phyloP scores from a whole-genome alignment of 2,888 invertebrate genomes.

The Ectemnius lituratus region DNA sequence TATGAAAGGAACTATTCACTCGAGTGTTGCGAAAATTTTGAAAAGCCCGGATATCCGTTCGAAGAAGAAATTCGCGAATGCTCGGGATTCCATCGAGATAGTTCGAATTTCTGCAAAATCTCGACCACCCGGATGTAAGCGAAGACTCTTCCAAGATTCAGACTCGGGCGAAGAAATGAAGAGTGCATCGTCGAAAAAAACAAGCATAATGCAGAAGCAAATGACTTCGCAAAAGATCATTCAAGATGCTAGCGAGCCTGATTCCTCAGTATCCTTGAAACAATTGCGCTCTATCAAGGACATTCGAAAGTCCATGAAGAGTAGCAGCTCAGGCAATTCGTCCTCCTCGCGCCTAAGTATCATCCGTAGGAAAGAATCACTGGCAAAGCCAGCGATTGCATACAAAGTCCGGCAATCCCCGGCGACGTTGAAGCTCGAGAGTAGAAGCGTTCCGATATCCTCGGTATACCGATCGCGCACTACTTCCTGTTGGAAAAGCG shows the following conservation, averaged over 20 bases:
- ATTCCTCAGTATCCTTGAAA: constrained; percentile 23
- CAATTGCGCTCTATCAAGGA: constrained; percentile 65
- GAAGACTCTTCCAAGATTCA: constrained; percentile 54
- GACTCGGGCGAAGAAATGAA: constrained; percentile 16
- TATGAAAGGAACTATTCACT: not conserved
- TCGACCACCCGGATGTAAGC: constrained; percentile 54
- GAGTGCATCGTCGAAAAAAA: not conserved
- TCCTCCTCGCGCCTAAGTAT: constrained; percentile 1
- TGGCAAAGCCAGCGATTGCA: constrained; percentile 43
- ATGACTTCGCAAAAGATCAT: constrained; percentile 8
- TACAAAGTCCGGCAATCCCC: constrained; percentile 14
- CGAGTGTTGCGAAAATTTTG: not conserved
- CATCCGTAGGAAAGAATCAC: not conserved
- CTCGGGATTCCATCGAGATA: constrained; percentile 22
- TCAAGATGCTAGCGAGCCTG: constrained; percentile 19
- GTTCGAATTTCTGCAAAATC: constrained; percentile 8
- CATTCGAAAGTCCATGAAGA: constrained; percentile 62
- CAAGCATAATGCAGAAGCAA: not conserved
- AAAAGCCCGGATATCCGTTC: not conserved
- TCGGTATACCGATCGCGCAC: no score
- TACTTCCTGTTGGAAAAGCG: no score
- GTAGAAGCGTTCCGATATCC: not conserved
- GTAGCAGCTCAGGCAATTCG: constrained; percentile 1
- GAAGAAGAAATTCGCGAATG: constrained; percentile 15
- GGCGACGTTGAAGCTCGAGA: not conserved